Evolutionary conservation across 2,888 invertebrate genomes (phyloP).

Genomic region (Andrena trimmerana): DNA sequence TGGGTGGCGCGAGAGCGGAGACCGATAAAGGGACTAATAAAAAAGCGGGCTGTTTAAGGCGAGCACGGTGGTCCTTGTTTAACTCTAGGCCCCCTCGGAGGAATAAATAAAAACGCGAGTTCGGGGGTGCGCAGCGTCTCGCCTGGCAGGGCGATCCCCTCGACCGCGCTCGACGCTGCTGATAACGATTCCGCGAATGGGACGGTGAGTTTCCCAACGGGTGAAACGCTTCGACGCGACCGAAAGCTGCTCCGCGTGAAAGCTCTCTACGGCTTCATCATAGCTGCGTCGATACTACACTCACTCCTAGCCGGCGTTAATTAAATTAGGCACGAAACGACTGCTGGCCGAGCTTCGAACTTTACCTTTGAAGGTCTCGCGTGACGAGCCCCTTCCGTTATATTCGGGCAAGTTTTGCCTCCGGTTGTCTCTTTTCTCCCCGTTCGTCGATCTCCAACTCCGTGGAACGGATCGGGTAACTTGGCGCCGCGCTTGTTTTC

Average conservation of each 20-base stretch:
- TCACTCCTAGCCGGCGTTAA: slow-evolving; percentile 60
- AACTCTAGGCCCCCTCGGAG: slow-evolving; percentile 19
- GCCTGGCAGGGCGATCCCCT: not conserved
- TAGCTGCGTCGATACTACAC: slow-evolving; percentile 61
- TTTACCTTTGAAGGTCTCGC: slow-evolving; percentile 49
- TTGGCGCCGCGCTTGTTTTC: slow-evolving; percentile 17
- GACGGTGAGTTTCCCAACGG: slow-evolving; percentile 1
- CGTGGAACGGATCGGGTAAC: slow-evolving; percentile 23
- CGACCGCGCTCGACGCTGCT: not conserved
- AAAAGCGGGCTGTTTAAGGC: slow-evolving; percentile 51
- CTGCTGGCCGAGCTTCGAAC: slow-evolving; percentile 59
- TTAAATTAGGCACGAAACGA: slow-evolving; percentile 68
- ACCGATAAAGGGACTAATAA: slow-evolving; percentile 61
- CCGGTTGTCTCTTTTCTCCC: slow-evolving; percentile 36
- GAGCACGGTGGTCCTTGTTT: slow-evolving; percentile 72
- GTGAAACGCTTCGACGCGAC: not conserved
- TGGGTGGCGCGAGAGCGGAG: slow-evolving; percentile 77
- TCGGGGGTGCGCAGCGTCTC: not conserved
- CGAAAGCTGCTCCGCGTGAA: slow-evolving; percentile 38
- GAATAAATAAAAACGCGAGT: slow-evolving; percentile 27
- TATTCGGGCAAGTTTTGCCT: slow-evolving; percentile 48
- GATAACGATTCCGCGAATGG: not conserved
- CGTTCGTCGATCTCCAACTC: slow-evolving; percentile 19
- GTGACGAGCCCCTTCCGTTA: slow-evolving; percentile 38
- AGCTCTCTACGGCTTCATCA: slow-evolving; percentile 65